Evolutionary conservation across 2,113 vertebrate genomes (phyloP), one percentile per base, ranked within the genome.

Genomic region (Perca fluviatilis): DNA sequence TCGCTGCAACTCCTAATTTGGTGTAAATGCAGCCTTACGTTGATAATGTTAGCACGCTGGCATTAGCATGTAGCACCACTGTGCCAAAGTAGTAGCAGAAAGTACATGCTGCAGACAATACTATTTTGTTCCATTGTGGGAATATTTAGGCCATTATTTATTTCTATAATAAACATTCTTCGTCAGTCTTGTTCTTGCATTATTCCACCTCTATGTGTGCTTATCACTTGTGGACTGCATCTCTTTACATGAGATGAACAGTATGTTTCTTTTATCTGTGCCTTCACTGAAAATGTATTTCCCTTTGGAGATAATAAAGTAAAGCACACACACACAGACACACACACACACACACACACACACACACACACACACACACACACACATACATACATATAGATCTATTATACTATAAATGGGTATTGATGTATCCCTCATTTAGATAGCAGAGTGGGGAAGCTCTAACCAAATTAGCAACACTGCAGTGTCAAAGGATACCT

Each of bases 401-500:
- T 10, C 2, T 43, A 43, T 43, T 43, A 43, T 11, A 43, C 40
- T 43, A 43, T 43, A 43, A 11, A 43, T 66, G 14, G 1, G n/a
- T n/a, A 77, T 30, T 67, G 27, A 75, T 81, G 15, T 43, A 72
- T 73, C 16, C 47, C 47, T 66, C 15, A 36, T 78, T 89, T 64
- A 77, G 30, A 33, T 64, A 60, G 23, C 0, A 71, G 60, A 75
- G 36, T 74, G 25, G 46, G 30, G 40, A 64, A 70, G 65, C n/a
- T 64, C 50, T 60, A 13, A 65, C 40, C 53, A 80, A 63, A 86
- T 75, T 68, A 83, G 75, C 88, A 78, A 78, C 74, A 54, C 51
- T 57, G 13, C 65, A 36, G 74, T 81, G 82, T 91, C 87, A 91
- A 84, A 91, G 80, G 76, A 84, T 61, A 71, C 88, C 74, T 73